Conservation (phyloP, 2,113 vertebrate species). For the Puntigrus tetrazona region DNA sequence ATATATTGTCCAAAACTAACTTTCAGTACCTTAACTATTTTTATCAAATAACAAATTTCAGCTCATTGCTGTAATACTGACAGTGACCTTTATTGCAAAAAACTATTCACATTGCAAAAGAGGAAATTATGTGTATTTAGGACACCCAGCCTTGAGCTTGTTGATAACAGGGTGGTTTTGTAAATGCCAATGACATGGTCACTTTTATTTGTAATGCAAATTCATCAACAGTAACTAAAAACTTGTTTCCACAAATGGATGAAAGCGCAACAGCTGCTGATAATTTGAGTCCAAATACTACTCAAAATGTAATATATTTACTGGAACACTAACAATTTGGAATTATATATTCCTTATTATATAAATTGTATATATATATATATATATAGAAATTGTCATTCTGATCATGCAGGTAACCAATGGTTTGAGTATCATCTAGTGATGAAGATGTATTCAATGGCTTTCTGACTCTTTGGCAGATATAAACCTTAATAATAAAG, state of each 20-base stretch:
- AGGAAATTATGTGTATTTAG: not conserved
- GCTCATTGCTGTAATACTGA: not conserved
- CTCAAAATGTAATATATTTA: not conserved
- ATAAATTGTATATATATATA: no score
- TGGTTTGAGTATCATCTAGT: not conserved
- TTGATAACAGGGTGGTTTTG: constrained; percentile 12
- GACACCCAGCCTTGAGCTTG: not conserved
- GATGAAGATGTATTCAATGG: not conserved
- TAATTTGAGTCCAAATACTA: not conserved
- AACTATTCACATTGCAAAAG: not conserved
- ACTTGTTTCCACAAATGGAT: not conserved
- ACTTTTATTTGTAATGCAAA: not conserved
- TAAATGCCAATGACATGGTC: constrained; percentile 16
- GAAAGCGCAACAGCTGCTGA: not conserved
- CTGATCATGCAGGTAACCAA: not conserved
- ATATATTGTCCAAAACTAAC: not conserved
- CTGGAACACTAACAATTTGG: not conserved
- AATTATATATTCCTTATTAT: no score
- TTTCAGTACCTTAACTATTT: not conserved
- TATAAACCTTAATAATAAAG: not conserved
- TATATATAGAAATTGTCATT: no score
- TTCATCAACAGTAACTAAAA: not conserved
- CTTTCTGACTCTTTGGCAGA: not conserved
- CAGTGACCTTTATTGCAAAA: not conserved
- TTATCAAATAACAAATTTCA: not conserved